A percentile compares a stretch with the other conserved stretches of the same genome.
phyloP scores from a whole-genome alignment of 92 coral and sea anemone genomes.

The Isaurus tuberculatus region DNA sequence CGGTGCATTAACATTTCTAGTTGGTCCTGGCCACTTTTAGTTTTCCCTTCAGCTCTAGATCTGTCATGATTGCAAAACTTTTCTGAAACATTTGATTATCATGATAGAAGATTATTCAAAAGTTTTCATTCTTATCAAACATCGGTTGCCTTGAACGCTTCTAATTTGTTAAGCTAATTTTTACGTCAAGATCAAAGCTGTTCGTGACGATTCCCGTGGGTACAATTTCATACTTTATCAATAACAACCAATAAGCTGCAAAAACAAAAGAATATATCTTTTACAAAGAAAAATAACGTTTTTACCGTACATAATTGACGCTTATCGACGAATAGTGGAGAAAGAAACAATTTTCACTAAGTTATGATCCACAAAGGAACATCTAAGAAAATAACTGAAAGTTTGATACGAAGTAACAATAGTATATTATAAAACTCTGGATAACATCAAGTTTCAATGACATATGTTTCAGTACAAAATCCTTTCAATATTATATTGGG shows the following conservation, averaged over 20 bases:
- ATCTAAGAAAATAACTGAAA: too few species aligned
- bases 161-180: conserved; percentile 16
- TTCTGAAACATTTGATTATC: not conserved
- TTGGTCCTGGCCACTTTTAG: conserved; percentile 76
- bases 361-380: too few species aligned
- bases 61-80: not conserved
- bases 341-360: too few species aligned
- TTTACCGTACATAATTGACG: too few species aligned
- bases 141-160: not conserved
- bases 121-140: not conserved
- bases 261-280: too few species aligned
- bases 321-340: too few species aligned
- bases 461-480: too few species aligned
- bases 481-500: too few species aligned
- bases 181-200: not conserved
- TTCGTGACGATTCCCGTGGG: not conserved
- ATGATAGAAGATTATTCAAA: not conserved
- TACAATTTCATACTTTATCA: not conserved
- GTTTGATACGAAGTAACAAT: too few species aligned
- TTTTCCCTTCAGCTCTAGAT: conserved; percentile 57
- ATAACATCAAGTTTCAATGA: too few species aligned
- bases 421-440: too few species aligned
- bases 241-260: not conserved
- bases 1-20: conserved; percentile 37
- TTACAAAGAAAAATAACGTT: too few species aligned